phyloP scores from a whole-genome alignment of 2,888 invertebrate species.

The Drosophila helvetica region DNA sequence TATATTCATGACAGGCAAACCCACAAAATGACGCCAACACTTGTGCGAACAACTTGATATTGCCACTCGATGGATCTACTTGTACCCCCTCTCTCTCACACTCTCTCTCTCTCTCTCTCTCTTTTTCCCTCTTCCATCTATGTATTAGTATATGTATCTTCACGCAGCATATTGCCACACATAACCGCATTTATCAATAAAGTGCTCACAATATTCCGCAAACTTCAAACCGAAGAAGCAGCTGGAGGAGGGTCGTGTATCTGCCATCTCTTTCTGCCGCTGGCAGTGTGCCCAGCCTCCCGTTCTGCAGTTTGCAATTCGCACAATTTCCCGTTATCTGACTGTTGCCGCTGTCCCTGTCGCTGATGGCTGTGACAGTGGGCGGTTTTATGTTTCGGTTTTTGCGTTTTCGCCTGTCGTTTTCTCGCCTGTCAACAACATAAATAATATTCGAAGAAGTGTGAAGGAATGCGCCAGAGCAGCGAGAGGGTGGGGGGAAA shows the following conservation, averaged over 20 bases:
- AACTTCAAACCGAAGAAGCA: conserved; percentile 16
- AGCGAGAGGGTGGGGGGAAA: neutral
- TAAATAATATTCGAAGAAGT: conserved; percentile 56
- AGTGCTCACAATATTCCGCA: conserved; percentile 29
- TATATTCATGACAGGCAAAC: conserved; percentile 26
- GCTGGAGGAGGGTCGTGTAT: neutral
- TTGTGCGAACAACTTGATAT: conserved; percentile 46
- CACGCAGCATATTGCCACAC: conserved; percentile 42
- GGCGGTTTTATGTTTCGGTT: conserved; percentile 73
- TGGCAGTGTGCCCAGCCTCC: conserved; percentile 29
- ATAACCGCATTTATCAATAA: conserved; percentile 45
- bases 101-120: conserved; percentile 1
- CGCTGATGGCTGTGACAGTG: conserved; percentile 39
- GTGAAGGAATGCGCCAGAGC: conserved; percentile 39
- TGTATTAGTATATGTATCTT: neutral
- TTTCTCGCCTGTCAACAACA: conserved; percentile 69
- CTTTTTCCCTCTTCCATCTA: neutral
- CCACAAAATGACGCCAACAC: conserved; percentile 35
- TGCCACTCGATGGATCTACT: conserved; percentile 30
- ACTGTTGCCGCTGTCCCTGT: conserved; percentile 33
- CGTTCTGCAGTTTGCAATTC: conserved; percentile 53
- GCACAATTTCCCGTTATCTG: conserved; percentile 72
- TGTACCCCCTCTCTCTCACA: neutral
- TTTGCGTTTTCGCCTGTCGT: conserved; percentile 35
- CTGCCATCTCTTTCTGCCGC: conserved; percentile 11